These are phyloP conservation scores for Diacarnus erythraeanus DNA, from an alignment of 37 sponge, comb jelly and placozoan species.

Conservation along the genomic window DNA sequence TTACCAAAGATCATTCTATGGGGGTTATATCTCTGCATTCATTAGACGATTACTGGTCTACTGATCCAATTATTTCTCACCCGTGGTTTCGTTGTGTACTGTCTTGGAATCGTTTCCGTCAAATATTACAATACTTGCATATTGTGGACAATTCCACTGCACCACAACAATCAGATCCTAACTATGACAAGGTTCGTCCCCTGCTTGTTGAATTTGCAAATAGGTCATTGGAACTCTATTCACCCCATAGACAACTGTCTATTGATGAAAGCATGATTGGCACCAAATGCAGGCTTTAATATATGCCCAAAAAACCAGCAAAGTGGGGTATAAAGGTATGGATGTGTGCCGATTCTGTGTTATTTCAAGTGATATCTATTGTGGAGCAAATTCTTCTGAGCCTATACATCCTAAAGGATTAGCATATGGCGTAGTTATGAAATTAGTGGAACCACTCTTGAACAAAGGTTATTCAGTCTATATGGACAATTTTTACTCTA, in stretches of 20 bases:
- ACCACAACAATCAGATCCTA: background rate
- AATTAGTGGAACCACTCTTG: background rate
- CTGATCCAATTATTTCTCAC: slow-evolving; percentile 18
- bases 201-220: slow-evolving; percentile 5
- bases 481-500: background rate
- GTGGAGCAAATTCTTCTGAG: background rate
- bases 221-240: slow-evolving; percentile 7
- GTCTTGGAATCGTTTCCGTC: slow-evolving; percentile 5
- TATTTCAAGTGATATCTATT: background rate
- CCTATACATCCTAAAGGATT: background rate
- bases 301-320: background rate
- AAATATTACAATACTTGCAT: slow-evolving; percentile 17
- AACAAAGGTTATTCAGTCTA: background rate
- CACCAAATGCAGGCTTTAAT: slow-evolving; percentile 25
- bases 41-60: slow-evolving; percentile 35
- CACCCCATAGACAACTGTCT: slow-evolving; percentile 22
- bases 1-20: slow-evolving; percentile 42
- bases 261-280: slow-evolving; percentile 58
- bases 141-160: slow-evolving; percentile 25
- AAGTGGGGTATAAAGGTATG: slow-evolving; percentile 51
- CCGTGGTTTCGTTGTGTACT: slow-evolving; percentile 19
- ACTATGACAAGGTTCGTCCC: slow-evolving; percentile 38
- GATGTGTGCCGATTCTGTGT: background rate
- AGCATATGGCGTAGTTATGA: slow-evolving; percentile 17
- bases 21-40: slow-evolving; percentile 39